Percentiles rank a stretch among this genome's conserved stretches.
Conservation (phyloP, 35 echinoderm and acorn worm genomes). For the Lytechinus variegatus region DNA sequence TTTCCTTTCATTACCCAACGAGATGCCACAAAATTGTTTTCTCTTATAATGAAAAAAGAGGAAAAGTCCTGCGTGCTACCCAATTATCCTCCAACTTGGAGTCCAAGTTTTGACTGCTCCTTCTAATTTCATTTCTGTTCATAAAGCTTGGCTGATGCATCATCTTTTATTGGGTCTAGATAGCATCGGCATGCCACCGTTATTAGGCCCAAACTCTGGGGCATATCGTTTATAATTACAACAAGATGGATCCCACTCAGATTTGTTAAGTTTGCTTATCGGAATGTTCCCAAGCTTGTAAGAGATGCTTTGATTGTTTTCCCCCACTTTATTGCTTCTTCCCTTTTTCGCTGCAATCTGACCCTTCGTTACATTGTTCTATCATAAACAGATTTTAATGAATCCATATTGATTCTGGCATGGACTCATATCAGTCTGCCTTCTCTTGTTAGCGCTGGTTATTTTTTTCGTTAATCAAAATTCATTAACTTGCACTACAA, state of each 20-base stretch:
- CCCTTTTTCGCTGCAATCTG: neutral
- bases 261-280: slow-evolving; percentile 53
- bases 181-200: slow-evolving; percentile 32
- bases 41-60: neutral
- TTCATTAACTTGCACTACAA: slow-evolving; percentile 48
- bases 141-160: slow-evolving; percentile 25
- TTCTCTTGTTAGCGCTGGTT: slow-evolving; percentile 18
- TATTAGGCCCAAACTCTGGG: slow-evolving; percentile 44
- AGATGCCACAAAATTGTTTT: slow-evolving; percentile 53
- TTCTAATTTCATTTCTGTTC: slow-evolving; percentile 56
- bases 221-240: slow-evolving; percentile 54
- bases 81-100: slow-evolving; percentile 49
- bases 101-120: neutral
- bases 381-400: slow-evolving; percentile 39
- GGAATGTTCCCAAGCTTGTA: slow-evolving; percentile 29
- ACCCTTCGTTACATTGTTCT: slow-evolving; percentile 23
- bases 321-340: neutral
- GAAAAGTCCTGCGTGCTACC: slow-evolving; percentile 36
- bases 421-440: neutral
- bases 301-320: slow-evolving; percentile 32
- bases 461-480: slow-evolving; percentile 46
- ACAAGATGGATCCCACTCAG: slow-evolving; percentile 22
- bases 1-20: slow-evolving; percentile 26
- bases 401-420: slow-evolving; percentile 53
- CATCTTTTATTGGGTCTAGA: slow-evolving; percentile 13